phyloP scores from a whole-genome alignment of 1,140 invertebrate species.

The Myzus persicae region DNA sequence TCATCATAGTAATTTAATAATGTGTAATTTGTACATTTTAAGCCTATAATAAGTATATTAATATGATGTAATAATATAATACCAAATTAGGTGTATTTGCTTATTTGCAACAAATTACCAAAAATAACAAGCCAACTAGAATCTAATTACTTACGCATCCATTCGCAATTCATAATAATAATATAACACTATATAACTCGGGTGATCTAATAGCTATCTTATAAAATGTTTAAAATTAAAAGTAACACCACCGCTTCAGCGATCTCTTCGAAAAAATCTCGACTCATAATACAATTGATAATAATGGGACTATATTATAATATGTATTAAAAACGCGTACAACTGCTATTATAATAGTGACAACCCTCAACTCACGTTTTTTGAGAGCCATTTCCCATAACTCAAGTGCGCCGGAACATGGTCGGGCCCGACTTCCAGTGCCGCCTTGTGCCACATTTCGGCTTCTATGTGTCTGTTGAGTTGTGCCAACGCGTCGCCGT shows the following conservation, averaged over 20 bases:
- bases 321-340: background rate
- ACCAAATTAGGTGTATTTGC: too few species aligned
- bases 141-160: too few species aligned
- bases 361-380: conserved; percentile 76
- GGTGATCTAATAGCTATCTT: background rate
- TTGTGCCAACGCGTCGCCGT: conserved; percentile 66
- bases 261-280: background rate
- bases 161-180: background rate
- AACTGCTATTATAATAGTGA: background rate
- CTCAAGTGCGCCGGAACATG: conserved; percentile 81
- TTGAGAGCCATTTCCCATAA: conserved; percentile 87
- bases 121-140: too few species aligned
- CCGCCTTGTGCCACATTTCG: conserved; percentile 72
- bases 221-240: background rate
- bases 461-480: conserved; percentile 69
- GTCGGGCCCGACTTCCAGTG: conserved; percentile 70
- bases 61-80: too few species aligned
- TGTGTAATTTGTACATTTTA: too few species aligned
- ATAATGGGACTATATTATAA: too few species aligned
- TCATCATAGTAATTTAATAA: too few species aligned
- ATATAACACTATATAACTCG: background rate
- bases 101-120: too few species aligned
- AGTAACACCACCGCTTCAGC: background rate
- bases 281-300: too few species aligned
- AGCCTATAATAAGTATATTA: too few species aligned